Evolutionary conservation across 2,888 invertebrate genomes (phyloP).

Genomic region (Ecliptopera silaceata): DNA sequence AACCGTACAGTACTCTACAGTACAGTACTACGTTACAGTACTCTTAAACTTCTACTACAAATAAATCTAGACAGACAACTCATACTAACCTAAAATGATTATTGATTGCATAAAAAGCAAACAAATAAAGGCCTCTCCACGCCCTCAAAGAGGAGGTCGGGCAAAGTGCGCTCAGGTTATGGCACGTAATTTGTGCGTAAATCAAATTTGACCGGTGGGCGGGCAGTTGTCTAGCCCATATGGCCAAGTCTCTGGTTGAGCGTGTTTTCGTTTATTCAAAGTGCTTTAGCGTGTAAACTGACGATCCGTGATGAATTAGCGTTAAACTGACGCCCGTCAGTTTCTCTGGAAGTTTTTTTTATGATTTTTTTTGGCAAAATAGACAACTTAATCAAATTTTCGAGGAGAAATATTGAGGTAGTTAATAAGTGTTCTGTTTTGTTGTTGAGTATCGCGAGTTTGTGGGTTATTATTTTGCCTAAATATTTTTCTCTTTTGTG

Average conservation of each 20-base stretch:
- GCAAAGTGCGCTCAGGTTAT: slow-evolving; percentile 67
- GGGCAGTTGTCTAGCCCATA: slow-evolving; percentile 76
- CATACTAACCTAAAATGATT: too few relatives aligned
- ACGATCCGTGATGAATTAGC: slow-evolving; percentile 70
- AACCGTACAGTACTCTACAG: too few relatives aligned
- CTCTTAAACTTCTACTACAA: too few relatives aligned
- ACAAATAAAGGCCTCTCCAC: slow-evolving; percentile 44
- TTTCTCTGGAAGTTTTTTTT: slow-evolving; percentile 12
- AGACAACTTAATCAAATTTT: too few relatives aligned
- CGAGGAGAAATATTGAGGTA: too few relatives aligned
- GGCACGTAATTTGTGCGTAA: slow-evolving; percentile 82
- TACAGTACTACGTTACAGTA: too few relatives aligned
- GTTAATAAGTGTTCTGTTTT: too few relatives aligned
- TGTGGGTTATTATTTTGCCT: too few relatives aligned
- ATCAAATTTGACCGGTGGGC: slow-evolving; percentile 83
- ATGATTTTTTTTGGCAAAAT: not conserved
- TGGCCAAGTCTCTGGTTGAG: slow-evolving; percentile 65
- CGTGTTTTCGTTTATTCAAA: slow-evolving; percentile 48
- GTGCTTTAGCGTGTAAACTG: slow-evolving; percentile 73
- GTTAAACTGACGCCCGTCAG: slow-evolving; percentile 34
- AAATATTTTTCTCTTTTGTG: too few relatives aligned
- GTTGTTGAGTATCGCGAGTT: too few relatives aligned
- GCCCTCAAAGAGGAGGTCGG: slow-evolving; percentile 35
- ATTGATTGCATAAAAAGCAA: not conserved
- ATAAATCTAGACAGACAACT: too few relatives aligned